These are phyloP conservation scores for Girardinus metallicus DNA, from an alignment of 2,797 vertebrate species.

Conservation along the genomic window DNA sequence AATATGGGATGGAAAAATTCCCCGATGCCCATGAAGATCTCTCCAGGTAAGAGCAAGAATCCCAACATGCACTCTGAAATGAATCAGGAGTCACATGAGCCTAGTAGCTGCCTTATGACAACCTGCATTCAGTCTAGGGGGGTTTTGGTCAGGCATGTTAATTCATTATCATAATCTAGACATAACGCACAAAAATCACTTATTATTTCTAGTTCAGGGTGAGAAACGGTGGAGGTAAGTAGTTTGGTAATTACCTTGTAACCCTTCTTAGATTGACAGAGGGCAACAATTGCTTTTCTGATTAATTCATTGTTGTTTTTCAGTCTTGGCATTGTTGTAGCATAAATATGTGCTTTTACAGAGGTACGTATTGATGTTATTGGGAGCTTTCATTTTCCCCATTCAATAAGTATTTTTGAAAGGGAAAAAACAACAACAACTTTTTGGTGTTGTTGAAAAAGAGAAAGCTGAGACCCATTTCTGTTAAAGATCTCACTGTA, in stretches of 20 bases:
- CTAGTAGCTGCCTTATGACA: background rate
- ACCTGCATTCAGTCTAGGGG: background rate
- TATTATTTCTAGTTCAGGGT: background rate
- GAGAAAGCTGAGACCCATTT: constrained; percentile 15
- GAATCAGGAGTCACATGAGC: background rate
- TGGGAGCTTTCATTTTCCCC: background rate
- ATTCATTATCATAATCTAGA: background rate
- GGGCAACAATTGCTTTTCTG: background rate
- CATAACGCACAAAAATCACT: background rate
- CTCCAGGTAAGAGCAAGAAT: too few species aligned
- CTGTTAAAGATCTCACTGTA: constrained; percentile 20
- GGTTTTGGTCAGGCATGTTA: background rate
- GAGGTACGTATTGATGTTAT: background rate
- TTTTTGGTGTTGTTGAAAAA: constrained; percentile 24
- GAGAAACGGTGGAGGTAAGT: background rate
- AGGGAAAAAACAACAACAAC: background rate
- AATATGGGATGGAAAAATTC: too few species aligned
- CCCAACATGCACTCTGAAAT: background rate
- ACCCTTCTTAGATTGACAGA: background rate
- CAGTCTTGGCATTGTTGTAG: background rate
- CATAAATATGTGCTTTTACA: background rate
- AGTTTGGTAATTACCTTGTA: background rate
- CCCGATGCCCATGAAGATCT: too few species aligned
- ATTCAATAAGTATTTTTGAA: background rate
- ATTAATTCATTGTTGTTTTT: background rate